phyloP scores from a whole-genome alignment of 2,797 vertebrate genomes.

The Uromys caudimaculatus region DNA sequence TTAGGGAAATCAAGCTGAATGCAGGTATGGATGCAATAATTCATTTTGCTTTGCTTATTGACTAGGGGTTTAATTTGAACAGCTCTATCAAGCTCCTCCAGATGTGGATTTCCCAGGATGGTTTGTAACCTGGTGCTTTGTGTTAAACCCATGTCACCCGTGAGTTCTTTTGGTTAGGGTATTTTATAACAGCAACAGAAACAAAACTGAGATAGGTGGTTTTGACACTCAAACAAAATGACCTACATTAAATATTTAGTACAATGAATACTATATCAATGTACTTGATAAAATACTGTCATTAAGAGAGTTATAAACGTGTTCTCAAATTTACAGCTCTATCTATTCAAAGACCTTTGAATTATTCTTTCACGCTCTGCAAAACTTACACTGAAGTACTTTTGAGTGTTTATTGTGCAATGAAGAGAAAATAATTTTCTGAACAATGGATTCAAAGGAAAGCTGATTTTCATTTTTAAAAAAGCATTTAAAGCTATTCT shows the following conservation, averaged over 20 bases:
- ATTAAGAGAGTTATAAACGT: neutral
- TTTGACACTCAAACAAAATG: neutral
- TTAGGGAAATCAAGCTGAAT: neutral
- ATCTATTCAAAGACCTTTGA: neutral
- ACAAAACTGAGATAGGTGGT: neutral
- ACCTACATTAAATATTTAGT: neutral
- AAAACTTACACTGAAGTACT: neutral
- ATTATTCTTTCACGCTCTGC: neutral
- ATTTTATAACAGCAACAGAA: neutral
- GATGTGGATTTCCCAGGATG: neutral
- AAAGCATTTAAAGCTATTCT: neutral
- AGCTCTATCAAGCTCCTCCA: too few species aligned
- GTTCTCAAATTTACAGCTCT: conserved; percentile 30
- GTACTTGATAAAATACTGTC: neutral
- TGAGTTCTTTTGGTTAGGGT: neutral
- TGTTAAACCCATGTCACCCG: too few species aligned
- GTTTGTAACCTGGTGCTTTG: too few species aligned
- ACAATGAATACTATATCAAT: neutral
- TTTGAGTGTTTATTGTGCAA: neutral
- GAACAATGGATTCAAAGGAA: conserved; percentile 8
- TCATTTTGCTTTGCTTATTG: too few species aligned
- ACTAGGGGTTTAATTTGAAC: neutral
- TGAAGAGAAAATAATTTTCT: conserved; percentile 27
- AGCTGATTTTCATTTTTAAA: neutral
- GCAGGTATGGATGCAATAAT: neutral